phyloP scores from a whole-genome alignment of 2,888 invertebrate species.

The Cheiracanthium punctorium region DNA sequence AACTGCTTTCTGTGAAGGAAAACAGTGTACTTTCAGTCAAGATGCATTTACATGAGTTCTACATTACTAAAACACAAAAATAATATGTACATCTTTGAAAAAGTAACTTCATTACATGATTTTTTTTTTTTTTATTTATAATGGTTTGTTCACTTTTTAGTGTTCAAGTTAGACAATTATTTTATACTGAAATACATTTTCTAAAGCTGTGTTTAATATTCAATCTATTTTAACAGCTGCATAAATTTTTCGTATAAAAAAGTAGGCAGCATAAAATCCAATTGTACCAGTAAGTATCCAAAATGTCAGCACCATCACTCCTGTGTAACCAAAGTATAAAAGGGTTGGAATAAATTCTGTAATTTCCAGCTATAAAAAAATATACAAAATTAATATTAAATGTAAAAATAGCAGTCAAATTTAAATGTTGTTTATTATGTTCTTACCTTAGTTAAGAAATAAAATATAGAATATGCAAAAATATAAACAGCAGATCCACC shows the following conservation, averaged over 20 bases:
- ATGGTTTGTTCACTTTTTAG: too few relatives aligned
- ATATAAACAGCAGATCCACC: slow-evolving; percentile 98
- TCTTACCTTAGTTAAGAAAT: slow-evolving; percentile 90
- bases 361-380: slow-evolving; percentile 83
- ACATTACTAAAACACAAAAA: too few relatives aligned
- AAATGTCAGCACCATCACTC: slow-evolving; percentile 98
- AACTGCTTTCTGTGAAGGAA: too few relatives aligned
- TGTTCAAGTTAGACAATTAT: too few relatives aligned
- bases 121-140: too few relatives aligned
- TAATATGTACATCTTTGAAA: too few relatives aligned
- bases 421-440: neutral
- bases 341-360: slow-evolving; percentile 95
- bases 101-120: too few relatives aligned
- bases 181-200: too few relatives aligned
- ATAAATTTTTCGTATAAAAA: slow-evolving; percentile 98
- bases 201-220: too few relatives aligned
- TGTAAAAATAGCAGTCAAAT: neutral
- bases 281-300: slow-evolving; percentile 96
- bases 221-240: slow-evolving; percentile 97
- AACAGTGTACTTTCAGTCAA: too few relatives aligned
- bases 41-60: too few relatives aligned
- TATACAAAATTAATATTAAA: slow-evolving; percentile 8
- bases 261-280: slow-evolving; percentile 98
- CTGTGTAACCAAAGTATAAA: slow-evolving; percentile 98
- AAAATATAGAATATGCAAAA: slow-evolving; percentile 98